Evolutionary conservation across 2,797 vertebrate species (phyloP), one percentile per base, ranked within the genome.

Genomic region (Trichosurus vulpecula): DNA sequence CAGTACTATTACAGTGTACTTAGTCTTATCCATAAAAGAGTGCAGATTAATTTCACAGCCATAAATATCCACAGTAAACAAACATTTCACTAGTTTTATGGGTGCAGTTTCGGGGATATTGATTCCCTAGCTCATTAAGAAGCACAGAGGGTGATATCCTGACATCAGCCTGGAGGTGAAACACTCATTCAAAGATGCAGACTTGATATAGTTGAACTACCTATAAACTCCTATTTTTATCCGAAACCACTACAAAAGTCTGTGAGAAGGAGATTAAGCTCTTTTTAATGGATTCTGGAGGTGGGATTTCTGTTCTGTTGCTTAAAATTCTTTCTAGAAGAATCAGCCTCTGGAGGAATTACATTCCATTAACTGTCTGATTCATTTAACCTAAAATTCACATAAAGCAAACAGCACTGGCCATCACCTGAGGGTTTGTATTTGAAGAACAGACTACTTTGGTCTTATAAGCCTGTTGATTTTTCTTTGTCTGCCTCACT

Each of bases 361-460:
- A 92, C 89, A 95, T 97, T 97, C 96, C 96, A 57, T 56, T 97
- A 97, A 96, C 30, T 97, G 47, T n/a, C 52, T 96, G 55, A 95
- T 97, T 98, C 47, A 95, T 98, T 98, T 98, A 98, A 97, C 97
- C 93, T 96, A 56, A 56, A 96, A 56, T 96, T 94, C 92, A 97
- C 51, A 95, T 93, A 97, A 97, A 97, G 90, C 91, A 98, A 98
- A 97, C 95, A 97, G 4, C 19, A 92, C 56, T 94, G 90, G 2
- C 81, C n/a, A 93, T 98, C 93, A 97, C 95, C 61, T 35, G 95
- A 97, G 97, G 31, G 2, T 96, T 96, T 96, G 54, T 96, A 91
- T 98, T 98, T 98, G 95, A 98, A 98, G 94, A 97, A 55, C 55
- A 91, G 96, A 93, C 90, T 93, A 93, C 95, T 98, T 95, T 94